phyloP scores from a whole-genome alignment of 1,140 invertebrate genomes.

The Wasmannia auropunctata region DNA sequence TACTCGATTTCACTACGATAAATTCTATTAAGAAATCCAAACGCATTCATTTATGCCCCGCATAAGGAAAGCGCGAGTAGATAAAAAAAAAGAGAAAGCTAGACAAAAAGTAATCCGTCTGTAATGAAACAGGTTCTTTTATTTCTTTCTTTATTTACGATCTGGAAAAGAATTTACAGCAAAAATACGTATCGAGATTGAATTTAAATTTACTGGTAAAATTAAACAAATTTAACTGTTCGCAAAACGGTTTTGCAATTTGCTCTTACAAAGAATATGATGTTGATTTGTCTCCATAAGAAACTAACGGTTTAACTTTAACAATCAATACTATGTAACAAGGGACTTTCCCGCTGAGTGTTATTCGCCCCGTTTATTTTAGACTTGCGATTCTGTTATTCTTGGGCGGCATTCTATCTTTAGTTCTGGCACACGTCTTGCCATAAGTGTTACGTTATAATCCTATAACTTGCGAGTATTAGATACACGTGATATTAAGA shows the following conservation, averaged over 20 bases:
- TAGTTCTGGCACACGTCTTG: conserved; percentile 59
- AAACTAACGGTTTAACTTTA: not conserved
- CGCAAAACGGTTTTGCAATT: not conserved
- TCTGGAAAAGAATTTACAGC: not conserved
- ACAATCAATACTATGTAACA: conserved; percentile 8
- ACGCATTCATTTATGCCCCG: not conserved
- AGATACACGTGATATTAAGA: conserved; percentile 36
- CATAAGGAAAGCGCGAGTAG: not conserved
- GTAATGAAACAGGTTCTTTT: not conserved
- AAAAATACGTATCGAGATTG: not conserved
- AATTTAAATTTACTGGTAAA: not conserved
- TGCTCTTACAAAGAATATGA: not conserved
- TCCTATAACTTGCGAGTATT: conserved; percentile 15
- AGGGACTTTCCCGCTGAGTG: conserved; percentile 58
- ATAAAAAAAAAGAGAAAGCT: conserved; percentile 33
- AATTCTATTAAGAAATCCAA: conserved; percentile 30
- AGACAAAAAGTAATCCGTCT: conserved; percentile 1
- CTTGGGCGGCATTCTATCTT: conserved; percentile 68
- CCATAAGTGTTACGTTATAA: conserved; percentile 69
- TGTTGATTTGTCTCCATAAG: not conserved
- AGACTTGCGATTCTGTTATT: conserved; percentile 67
- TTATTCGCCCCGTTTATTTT: conserved; percentile 65
- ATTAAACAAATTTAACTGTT: not conserved
- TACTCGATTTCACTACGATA: conserved; percentile 21
- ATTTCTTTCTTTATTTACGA: not conserved